Conservation (phyloP, 1,140 invertebrate genomes). For the Megalonaias nervosa region DNA sequence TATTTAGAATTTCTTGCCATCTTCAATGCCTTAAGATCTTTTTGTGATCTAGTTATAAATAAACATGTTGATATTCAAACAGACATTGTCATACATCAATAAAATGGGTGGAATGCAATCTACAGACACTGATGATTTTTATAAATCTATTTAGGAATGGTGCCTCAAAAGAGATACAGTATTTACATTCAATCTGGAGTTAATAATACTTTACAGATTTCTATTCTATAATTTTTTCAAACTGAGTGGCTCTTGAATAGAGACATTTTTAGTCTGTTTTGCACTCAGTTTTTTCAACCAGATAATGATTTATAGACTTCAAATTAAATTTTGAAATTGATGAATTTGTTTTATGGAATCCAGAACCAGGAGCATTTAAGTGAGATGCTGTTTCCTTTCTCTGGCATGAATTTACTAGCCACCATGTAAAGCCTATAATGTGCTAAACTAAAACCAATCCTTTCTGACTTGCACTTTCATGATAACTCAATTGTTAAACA, state of each 20-base stretch:
- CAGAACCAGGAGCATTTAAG: conserved; percentile 3
- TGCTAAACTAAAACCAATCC: too few relatives aligned
- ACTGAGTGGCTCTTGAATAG: conserved; percentile 17
- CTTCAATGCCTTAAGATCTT: too few relatives aligned
- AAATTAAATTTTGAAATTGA: conserved; percentile 8
- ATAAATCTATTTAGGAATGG: conserved; percentile 24
- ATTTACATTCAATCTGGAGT: conserved; percentile 16
- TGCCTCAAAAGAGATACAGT: conserved; percentile 25
- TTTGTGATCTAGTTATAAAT: background rate
- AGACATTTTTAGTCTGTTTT: conserved; percentile 3
- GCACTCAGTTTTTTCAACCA: background rate
- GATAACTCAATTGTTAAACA: too few relatives aligned
- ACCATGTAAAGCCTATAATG: too few relatives aligned
- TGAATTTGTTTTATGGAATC: conserved; percentile 15
- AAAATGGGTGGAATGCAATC: conserved; percentile 25
- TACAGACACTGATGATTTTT: conserved; percentile 3
- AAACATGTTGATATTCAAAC: conserved; percentile 16
- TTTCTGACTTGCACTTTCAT: too few relatives aligned
- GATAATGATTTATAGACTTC: conserved; percentile 14
- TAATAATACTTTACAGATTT: conserved; percentile 27
- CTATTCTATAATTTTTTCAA: conserved; percentile 17
- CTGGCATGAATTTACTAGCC: background rate
- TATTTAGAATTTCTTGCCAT: too few relatives aligned
- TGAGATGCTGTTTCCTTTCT: conserved; percentile 2
- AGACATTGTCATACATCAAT: conserved; percentile 33